Evolutionary conservation across 2,113 vertebrate genomes (phyloP).

Genomic region (Syrrhaptes paradoxus): DNA sequence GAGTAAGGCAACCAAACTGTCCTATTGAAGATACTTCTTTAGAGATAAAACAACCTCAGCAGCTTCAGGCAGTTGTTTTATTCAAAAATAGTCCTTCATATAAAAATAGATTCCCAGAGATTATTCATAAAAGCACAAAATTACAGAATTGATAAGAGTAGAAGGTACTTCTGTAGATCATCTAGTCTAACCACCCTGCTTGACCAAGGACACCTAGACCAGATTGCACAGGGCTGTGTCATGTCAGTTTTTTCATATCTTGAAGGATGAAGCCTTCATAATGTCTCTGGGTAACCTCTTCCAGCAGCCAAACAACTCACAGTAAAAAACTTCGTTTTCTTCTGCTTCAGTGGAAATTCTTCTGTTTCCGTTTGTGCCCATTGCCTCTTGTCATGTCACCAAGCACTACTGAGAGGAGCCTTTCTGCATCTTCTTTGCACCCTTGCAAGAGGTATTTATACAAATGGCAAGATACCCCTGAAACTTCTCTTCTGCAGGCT

Average conservation of each 20-base stretch:
- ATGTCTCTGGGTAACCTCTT: neutral
- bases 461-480: neutral
- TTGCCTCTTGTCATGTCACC: neutral
- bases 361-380: neutral
- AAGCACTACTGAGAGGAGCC: neutral
- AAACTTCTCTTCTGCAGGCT: neutral
- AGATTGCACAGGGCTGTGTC: rapidly evolving
- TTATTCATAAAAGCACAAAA: neutral
- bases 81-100: neutral
- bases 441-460: neutral
- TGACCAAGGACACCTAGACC: neutral
- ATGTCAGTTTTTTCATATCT: neutral
- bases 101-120: neutral
- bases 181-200: neutral
- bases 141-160: neutral
- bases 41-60: neutral
- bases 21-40: neutral
- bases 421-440: neutral
- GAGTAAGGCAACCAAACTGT: neutral
- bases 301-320: neutral
- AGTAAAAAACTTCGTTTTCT: neutral
- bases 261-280: neutral
- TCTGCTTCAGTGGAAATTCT: neutral
- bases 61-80: neutral
- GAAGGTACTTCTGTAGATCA: neutral